Percentiles rank a stretch among this genome's conserved stretches.
Conservation (phyloP, 2,113 vertebrate genomes). For the Okapia johnstoni region DNA sequence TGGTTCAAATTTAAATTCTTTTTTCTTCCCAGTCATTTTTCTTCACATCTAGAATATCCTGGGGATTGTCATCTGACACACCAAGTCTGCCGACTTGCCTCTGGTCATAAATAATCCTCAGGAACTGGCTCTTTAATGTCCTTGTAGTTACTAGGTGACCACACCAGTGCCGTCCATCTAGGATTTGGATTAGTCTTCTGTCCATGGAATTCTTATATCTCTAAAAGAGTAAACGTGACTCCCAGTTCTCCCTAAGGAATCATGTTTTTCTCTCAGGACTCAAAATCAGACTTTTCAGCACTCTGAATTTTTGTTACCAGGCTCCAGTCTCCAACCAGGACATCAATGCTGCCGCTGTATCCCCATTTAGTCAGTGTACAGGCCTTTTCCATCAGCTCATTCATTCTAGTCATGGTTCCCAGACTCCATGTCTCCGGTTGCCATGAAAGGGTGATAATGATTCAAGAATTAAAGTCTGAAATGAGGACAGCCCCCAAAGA, state of each 20-base stretch:
- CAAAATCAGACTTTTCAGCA: not conserved
- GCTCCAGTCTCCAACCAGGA: constrained; percentile 28
- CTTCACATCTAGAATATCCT: not conserved
- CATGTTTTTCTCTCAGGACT: not conserved
- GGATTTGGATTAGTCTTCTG: not conserved
- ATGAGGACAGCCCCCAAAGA: not conserved
- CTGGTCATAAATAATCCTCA: not conserved
- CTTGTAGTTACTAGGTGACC: not conserved
- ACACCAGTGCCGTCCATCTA: not conserved
- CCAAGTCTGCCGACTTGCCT: not conserved
- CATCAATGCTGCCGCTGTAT: not conserved
- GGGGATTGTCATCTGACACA: not conserved
- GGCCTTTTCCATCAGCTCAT: not conserved
- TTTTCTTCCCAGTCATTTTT: not conserved
- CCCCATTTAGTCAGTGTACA: not conserved
- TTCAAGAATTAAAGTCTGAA: constrained; percentile 57
- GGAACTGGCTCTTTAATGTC: not conserved
- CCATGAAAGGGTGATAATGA: constrained; percentile 29
- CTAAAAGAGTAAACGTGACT: not conserved
- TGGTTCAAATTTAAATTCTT: not conserved
- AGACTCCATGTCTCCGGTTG: constrained; percentile 60
- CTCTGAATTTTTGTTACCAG: not conserved
- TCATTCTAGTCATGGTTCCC: constrained; percentile 26
- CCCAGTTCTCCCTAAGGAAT: not conserved
- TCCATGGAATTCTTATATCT: not conserved